A percentile compares a stretch with the other conserved stretches of the same genome.
Conservation (phyloP, 64 coral and sea anemone species). For the Actinia equina region DNA sequence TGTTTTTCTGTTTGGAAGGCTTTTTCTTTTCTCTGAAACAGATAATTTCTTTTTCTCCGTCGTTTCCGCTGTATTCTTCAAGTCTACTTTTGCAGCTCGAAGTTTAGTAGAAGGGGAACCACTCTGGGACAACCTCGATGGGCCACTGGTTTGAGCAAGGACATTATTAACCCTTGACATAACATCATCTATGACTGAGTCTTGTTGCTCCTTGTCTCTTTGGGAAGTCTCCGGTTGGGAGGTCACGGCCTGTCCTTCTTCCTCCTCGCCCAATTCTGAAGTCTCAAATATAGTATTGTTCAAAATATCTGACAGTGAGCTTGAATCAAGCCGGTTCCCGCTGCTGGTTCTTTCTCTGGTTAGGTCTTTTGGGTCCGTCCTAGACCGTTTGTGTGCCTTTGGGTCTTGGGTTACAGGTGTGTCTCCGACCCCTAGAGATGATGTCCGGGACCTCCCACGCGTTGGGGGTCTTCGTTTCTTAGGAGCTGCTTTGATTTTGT, state of each 20-base stretch:
- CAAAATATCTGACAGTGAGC: slow-evolving; percentile 22
- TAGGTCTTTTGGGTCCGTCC: slow-evolving; percentile 33
- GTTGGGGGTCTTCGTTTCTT: slow-evolving; percentile 78
- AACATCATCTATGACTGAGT: slow-evolving; percentile 27
- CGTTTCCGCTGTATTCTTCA: background rate
- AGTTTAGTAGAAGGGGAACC: background rate
- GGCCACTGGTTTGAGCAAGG: background rate
- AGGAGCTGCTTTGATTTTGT: slow-evolving; percentile 81
- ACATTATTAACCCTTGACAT: slow-evolving; percentile 9
- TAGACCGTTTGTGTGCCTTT: slow-evolving; percentile 29
- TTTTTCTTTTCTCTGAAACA: slow-evolving; percentile 13
- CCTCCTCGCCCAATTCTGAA: background rate
- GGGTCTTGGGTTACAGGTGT: slow-evolving; percentile 24
- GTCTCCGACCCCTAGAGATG: slow-evolving; percentile 10
- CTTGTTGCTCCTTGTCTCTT: background rate
- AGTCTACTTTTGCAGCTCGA: background rate
- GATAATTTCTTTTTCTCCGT: background rate
- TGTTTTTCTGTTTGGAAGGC: background rate
- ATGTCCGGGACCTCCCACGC: slow-evolving; percentile 17
- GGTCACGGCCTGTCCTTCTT: background rate
- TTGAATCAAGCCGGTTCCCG: background rate
- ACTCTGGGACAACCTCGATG: background rate
- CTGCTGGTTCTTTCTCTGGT: background rate
- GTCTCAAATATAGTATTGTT: slow-evolving; percentile 26
- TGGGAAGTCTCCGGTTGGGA: background rate